Conservation (phyloP, 2,797 vertebrate genomes). For the Menidia menidia region DNA sequence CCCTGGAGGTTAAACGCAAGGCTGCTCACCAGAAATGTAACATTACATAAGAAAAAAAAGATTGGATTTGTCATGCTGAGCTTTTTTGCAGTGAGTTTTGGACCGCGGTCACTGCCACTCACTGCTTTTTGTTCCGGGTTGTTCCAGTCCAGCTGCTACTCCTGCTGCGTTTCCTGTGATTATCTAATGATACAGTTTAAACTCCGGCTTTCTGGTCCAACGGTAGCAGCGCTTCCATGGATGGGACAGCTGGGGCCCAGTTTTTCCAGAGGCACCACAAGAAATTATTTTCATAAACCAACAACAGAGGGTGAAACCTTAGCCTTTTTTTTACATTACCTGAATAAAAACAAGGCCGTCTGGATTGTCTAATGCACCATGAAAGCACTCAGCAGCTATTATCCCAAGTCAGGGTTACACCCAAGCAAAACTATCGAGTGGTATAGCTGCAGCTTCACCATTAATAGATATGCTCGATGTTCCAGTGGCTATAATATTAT, state of each 20-base stretch:
- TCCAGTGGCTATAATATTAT: conserved; percentile 30
- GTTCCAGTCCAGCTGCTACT: conserved; percentile 55
- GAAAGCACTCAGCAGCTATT: background rate
- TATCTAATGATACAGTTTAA: conserved; percentile 54
- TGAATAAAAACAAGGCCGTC: too few relatives aligned
- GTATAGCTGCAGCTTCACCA: background rate
- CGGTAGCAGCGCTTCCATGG: conserved; percentile 28
- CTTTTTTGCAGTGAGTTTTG: background rate
- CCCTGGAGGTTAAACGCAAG: background rate
- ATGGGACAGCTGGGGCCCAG: conserved; percentile 1
- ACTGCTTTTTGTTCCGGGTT: background rate
- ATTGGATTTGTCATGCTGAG: background rate
- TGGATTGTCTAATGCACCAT: too few relatives aligned
- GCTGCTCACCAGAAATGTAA: background rate
- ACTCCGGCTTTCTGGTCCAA: conserved; percentile 19
- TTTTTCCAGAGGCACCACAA: conserved; percentile 9
- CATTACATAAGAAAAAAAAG: background rate
- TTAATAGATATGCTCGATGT: conserved; percentile 7
- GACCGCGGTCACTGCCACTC: background rate
- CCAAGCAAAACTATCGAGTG: background rate
- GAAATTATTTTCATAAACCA: background rate
- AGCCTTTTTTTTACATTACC: background rate
- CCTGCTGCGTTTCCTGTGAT: conserved; percentile 56
- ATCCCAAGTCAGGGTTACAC: background rate
- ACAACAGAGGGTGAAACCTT: background rate